Evolutionary conservation across 2,888 invertebrate species (phyloP).

Genomic region (Conchocele bisecta): DNA sequence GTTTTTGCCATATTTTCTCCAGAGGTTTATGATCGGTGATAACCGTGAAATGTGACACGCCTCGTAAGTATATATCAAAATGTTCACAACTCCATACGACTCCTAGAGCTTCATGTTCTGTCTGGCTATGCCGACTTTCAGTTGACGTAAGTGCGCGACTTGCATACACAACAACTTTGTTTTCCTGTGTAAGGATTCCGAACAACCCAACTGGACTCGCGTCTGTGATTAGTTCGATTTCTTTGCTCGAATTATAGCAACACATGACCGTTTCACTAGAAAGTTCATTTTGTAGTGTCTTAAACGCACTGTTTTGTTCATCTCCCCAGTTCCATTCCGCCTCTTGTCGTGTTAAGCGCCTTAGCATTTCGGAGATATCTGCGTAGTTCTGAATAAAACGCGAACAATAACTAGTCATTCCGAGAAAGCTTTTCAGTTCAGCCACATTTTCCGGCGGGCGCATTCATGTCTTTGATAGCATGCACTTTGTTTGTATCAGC

Average conservation of each 20-base stretch:
- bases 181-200: not conserved
- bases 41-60: constrained; percentile 55
- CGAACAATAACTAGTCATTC: constrained; percentile 63
- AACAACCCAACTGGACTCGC: constrained; percentile 7
- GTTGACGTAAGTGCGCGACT: constrained; percentile 52
- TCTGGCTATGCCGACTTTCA: constrained; percentile 62
- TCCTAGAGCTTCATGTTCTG: constrained; percentile 63
- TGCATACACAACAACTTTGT: constrained; percentile 46
- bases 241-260: constrained; percentile 40
- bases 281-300: constrained; percentile 40
- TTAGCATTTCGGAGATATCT: constrained; percentile 59
- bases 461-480: constrained; percentile 46
- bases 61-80: constrained; percentile 58
- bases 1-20: constrained; percentile 29
- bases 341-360: constrained; percentile 54
- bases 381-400: constrained; percentile 64
- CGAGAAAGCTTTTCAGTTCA: constrained; percentile 62
- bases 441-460: constrained; percentile 52
- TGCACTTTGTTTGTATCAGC: constrained; percentile 56
- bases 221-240: not conserved
- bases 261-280: constrained; percentile 49
- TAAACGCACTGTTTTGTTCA: constrained; percentile 55
- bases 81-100: constrained; percentile 65
- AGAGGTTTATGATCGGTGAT: constrained; percentile 65
- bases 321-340: constrained; percentile 51